Evolutionary conservation across 2,797 vertebrate species (phyloP).

Genomic region (Podarcis siculus): DNA sequence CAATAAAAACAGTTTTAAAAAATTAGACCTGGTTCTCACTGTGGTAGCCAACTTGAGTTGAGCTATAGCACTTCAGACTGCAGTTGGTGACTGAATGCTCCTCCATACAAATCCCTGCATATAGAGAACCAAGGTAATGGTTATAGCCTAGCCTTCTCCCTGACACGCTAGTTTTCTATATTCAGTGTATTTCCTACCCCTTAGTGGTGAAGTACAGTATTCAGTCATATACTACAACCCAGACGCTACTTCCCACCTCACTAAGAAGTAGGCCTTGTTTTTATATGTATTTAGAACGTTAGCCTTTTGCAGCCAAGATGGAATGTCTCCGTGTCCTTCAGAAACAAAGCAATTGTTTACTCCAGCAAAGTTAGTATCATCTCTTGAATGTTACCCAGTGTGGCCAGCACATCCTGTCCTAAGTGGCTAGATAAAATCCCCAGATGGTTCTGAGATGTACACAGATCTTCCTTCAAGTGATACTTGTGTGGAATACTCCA

Average conservation of each 20-base stretch:
- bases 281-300: neutral
- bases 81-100: neutral
- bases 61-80: too few relatives aligned
- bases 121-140: neutral
- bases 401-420: slow-evolving; percentile 5
- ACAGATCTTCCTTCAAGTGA: slow-evolving; percentile 40
- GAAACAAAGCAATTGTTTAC: slow-evolving; percentile 26
- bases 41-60: neutral
- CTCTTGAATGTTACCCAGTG: slow-evolving; percentile 3
- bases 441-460: slow-evolving; percentile 42
- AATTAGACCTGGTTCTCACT: neutral
- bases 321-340: slow-evolving; percentile 26
- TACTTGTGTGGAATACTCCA: slow-evolving; percentile 29
- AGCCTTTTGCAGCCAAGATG: neutral
- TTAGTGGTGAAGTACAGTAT: too few relatives aligned
- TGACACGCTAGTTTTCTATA: neutral
- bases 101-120: neutral
- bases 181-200: too few relatives aligned
- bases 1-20: too few relatives aligned
- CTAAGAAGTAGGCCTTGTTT: neutral
- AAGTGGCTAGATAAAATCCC: slow-evolving; percentile 41
- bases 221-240: neutral
- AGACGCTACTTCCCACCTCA: neutral
- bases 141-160: neutral
- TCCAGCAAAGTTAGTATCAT: neutral